A percentile compares a stretch with the other conserved stretches of the same genome.
phyloP scores from a whole-genome alignment of 1,140 invertebrate species.

The Phthorimaea operculella region DNA sequence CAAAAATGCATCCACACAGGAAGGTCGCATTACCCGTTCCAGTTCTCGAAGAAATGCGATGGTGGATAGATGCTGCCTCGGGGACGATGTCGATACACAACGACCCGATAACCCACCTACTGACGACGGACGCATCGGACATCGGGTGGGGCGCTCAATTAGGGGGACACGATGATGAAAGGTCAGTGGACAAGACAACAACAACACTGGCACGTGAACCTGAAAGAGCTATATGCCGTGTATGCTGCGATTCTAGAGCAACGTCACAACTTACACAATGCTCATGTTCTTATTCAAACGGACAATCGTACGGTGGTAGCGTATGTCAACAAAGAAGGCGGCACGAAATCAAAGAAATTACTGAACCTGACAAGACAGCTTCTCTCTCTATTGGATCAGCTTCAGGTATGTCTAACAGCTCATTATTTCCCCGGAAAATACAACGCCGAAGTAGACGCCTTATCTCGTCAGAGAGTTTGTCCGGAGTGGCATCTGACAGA shows the following conservation, averaged over 20 bases:
- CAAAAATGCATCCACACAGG: conserved; percentile 5
- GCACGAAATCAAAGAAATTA: neutral
- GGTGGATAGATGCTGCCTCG: neutral
- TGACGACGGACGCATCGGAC: neutral
- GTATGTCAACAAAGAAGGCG: neutral
- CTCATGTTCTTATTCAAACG: neutral
- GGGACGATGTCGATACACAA: neutral
- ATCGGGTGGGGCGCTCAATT: neutral
- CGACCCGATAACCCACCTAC: neutral
- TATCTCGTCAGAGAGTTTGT: conserved; percentile 14
- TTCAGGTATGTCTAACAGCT: neutral
- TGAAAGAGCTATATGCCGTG: neutral
- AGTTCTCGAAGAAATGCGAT: neutral
- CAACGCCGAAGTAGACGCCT: conserved; percentile 8
- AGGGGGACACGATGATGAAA: neutral
- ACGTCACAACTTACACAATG: neutral
- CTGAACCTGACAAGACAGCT: neutral
- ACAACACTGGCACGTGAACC: neutral
- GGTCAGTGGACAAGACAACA: neutral
- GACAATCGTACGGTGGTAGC: neutral
- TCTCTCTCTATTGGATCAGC: neutral
- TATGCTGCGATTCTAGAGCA: neutral
- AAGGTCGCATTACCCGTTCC: neutral
- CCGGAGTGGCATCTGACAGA: conserved; percentile 15
- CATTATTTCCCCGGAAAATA: conserved; percentile 7